A percentile compares a stretch with the other conserved stretches of the same genome.
phyloP scores from a whole-genome alignment of 2,797 vertebrate species.

The Acridotheres tristis region DNA sequence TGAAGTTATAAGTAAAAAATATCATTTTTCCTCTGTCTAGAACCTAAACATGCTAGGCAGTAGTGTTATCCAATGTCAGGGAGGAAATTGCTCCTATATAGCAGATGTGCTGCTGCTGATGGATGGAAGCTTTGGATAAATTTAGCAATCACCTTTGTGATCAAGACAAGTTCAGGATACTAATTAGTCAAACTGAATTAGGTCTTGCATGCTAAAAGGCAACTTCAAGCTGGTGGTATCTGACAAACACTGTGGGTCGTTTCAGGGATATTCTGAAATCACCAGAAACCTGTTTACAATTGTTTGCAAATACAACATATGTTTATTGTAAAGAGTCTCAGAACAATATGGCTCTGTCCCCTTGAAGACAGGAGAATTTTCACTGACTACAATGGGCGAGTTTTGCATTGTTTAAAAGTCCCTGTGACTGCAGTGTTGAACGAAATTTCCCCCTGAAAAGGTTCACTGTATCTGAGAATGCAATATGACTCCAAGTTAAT shows the following conservation, averaged over 20 bases:
- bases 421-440: not conserved
- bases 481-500: rapidly evolving
- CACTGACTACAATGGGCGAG: not conserved
- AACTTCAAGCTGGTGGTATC: not conserved
- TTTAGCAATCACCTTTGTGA: not conserved
- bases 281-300: not conserved
- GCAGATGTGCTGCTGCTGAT: not conserved
- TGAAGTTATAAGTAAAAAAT: not conserved
- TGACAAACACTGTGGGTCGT: not conserved
- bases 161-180: not conserved
- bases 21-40: not conserved
- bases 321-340: not conserved
- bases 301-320: not conserved
- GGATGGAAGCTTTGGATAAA: not conserved
- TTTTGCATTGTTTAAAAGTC: not conserved
- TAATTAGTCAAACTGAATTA: constrained; percentile 1
- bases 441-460: not conserved
- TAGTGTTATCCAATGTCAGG: not conserved
- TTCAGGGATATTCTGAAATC: not conserved
- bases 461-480: not conserved
- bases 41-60: not conserved
- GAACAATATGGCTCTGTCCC: not conserved
- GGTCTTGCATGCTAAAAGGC: not conserved
- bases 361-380: not conserved
- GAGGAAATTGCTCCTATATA: not conserved